These are phyloP conservation scores for Drosophila ustulata DNA, from an alignment of 2,888 invertebrate species.

Conservation along the genomic window DNA sequence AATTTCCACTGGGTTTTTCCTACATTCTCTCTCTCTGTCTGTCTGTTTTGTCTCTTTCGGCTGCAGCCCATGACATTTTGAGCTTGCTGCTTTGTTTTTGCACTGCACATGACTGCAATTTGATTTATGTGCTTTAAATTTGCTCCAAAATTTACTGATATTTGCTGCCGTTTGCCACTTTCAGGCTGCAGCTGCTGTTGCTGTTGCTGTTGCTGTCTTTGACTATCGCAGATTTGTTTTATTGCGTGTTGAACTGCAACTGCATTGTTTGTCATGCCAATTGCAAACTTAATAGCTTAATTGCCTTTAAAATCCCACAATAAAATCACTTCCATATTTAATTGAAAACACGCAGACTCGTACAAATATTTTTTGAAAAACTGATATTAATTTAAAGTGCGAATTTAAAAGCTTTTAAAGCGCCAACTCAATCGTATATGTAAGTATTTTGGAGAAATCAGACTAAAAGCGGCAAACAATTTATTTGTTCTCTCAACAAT, in stretches of 20 bases:
- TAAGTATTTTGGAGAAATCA: constrained; percentile 1
- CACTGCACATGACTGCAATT: constrained; percentile 43
- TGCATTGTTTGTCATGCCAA: constrained; percentile 42
- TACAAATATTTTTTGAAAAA: neutral
- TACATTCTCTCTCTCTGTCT: constrained; percentile 1
- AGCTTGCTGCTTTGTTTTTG: constrained; percentile 31
- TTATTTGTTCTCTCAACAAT: constrained; percentile 3
- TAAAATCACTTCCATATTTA: neutral
- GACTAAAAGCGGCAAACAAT: constrained; percentile 13
- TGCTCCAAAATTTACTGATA: constrained; percentile 50
- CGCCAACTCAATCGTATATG: neutral
- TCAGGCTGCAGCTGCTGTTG: neutral
- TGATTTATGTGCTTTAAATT: constrained; percentile 75
- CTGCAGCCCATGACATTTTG: constrained; percentile 24
- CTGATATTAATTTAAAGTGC: neutral
- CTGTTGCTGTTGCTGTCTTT: constrained; percentile 16
- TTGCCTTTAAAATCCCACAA: constrained; percentile 11
- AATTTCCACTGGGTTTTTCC: constrained; percentile 57
- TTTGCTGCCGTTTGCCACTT: constrained; percentile 22
- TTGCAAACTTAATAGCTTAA: constrained; percentile 25
- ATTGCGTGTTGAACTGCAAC: constrained; percentile 29
- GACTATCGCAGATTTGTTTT: constrained; percentile 35
- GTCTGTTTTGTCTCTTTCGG: neutral
- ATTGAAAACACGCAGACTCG: neutral
- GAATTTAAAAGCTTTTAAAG: constrained; percentile 12